Base-by-base conservation (phyloP, 2,888 invertebrate genomes). In the Epistrophe eligans region DNA sequence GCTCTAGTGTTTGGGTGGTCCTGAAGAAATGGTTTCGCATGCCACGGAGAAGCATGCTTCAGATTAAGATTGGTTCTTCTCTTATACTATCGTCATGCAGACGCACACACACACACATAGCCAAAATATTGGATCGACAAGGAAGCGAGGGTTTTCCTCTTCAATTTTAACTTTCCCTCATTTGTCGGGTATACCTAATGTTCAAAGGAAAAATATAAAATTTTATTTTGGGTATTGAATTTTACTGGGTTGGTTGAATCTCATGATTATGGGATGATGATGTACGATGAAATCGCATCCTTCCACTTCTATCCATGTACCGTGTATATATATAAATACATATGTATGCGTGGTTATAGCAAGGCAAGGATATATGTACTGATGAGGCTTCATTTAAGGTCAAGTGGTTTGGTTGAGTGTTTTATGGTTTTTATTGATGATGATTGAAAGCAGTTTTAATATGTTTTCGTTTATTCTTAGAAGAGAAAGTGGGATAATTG, bases 221-320 rank as follows among this genome's bases (percentile, higher is more conserved):
- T 74, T 85, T 82, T 85, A 79, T 85, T 82, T 85, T 57, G 62
- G 67, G 82, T 79, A 77, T 85, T 77, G 55, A 71, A 85, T 85
- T 79, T 85, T 82, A 85, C 85, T 70, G 43, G 73, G 82, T 77
- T 85, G 84, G 77, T 74, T 85, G 85, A 79, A 82, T 70, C 82
- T 79, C 82, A 85, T 82, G 82, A 85, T 74, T 85, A 85, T 79
- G 82, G 62, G 73, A 82, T 77, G 84, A 81, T 81, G 84, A 81
- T 81, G 81, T 85, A 81, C 73, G 76, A 70, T 57, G 45, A 72
- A 71, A 72, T 77, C 66, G 66, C 55, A 55, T 55, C 70, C 28
- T 38, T 55, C 13, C 10, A 70, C 52, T 43, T 13, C 9, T 28
- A 40, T 24, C 4, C 2, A 2, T 13, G 6, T 55, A 11, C 38